Evolutionary conservation across 1,140 invertebrate species (phyloP).

Genomic region (Micrasema minimum): DNA sequence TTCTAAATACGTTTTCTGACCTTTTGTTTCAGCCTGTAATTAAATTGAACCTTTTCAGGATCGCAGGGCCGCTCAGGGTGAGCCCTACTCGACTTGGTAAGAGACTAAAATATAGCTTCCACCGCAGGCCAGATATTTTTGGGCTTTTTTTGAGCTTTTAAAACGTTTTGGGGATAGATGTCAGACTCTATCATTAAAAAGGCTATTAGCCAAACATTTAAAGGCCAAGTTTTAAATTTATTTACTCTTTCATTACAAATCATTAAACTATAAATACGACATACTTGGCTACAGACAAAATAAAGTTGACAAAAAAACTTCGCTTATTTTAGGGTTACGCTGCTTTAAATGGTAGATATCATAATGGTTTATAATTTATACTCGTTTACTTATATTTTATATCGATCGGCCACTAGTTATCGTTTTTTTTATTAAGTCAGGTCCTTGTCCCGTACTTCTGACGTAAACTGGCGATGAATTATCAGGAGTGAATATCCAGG

Average conservation of each 20-base stretch:
- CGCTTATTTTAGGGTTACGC: not conserved
- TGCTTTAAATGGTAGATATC: not conserved
- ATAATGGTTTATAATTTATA: not conserved
- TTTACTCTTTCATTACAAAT: not conserved
- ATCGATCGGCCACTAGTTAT: too few relatives aligned
- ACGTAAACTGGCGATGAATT: too few relatives aligned
- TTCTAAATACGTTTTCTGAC: constrained; percentile 26
- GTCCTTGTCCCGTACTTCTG: too few relatives aligned
- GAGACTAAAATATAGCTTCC: not conserved
- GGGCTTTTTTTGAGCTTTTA: constrained; percentile 3
- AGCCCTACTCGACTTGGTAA: not conserved
- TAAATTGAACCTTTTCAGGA: constrained; percentile 23
- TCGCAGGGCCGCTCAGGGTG: constrained; percentile 6
- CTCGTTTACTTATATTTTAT: not conserved
- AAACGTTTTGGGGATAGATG: constrained; percentile 4
- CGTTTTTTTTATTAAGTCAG: too few relatives aligned
- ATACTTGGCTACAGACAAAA: not conserved
- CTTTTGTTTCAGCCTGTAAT: constrained; percentile 26
- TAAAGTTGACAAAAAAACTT: not conserved
- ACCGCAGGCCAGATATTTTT: constrained; percentile 6
- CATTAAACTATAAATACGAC: not conserved
- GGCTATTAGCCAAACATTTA: not conserved
- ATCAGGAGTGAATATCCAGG: too few relatives aligned
- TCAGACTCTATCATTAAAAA: constrained; percentile 2
- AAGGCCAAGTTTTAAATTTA: not conserved